phyloP scores from a whole-genome alignment of 2,113 vertebrate species.

The Genyomyrus donnyi region DNA sequence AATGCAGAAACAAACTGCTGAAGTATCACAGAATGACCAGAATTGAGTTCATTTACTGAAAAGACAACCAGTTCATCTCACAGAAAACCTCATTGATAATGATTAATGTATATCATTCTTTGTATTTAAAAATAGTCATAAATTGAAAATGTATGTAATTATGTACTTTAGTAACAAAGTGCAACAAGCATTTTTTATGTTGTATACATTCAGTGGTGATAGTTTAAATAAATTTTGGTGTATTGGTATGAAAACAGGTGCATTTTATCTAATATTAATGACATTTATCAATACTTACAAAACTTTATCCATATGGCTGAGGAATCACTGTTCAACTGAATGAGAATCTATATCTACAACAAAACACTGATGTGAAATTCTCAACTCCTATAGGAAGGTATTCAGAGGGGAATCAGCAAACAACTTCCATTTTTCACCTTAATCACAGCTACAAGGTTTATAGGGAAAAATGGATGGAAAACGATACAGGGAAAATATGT shows the following conservation, averaged over 20 bases:
- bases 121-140: neutral
- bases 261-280: neutral
- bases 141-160: neutral
- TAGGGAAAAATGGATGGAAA: slow-evolving; percentile 46
- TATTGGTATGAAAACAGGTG: neutral
- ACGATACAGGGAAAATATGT: slow-evolving; percentile 23
- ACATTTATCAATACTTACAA: neutral
- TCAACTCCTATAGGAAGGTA: neutral
- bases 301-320: neutral
- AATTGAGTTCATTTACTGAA: neutral
- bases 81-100: neutral
- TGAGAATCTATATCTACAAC: neutral
- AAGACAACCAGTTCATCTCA: neutral
- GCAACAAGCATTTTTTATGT: neutral
- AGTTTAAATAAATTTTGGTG: neutral
- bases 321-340: neutral
- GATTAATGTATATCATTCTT: neutral
- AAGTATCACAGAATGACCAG: neutral
- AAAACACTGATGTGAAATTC: neutral
- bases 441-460: slow-evolving; percentile 3
- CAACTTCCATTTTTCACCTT: neutral
- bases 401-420: neutral
- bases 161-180: neutral
- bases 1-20: neutral
- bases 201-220: neutral